Percentiles rank a stretch among this genome's conserved stretches.
Evolutionary conservation across 2,888 invertebrate species (phyloP).

Genomic region (Chloroclysta siterata): DNA sequence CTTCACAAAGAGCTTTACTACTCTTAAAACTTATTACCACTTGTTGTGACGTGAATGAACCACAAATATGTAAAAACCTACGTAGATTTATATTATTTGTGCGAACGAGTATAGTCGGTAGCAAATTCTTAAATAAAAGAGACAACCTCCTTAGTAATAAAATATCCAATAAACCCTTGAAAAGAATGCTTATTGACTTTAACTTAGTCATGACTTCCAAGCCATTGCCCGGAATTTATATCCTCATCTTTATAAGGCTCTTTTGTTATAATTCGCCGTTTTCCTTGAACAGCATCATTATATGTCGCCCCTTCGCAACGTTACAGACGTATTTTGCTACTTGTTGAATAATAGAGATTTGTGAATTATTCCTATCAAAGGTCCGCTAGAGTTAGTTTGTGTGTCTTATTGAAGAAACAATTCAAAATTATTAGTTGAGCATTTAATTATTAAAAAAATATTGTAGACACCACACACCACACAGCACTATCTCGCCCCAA

Average conservation of each 20-base stretch:
- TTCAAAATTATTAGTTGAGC: no score
- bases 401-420: no score
- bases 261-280: conserved; percentile 37
- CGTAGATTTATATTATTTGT: no score
- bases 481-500: no score
- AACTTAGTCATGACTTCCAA: conserved; percentile 39
- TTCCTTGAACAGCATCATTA: conserved; percentile 37
- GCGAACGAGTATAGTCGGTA: not conserved
- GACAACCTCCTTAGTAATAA: conserved; percentile 5
- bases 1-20: no score
- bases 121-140: not conserved
- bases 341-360: conserved; percentile 4
- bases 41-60: no score
- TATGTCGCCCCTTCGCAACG: conserved; percentile 26
- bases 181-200: conserved; percentile 33
- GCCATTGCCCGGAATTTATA: conserved; percentile 40
- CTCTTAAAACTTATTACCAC: no score
- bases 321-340: conserved; percentile 30
- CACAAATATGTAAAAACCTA: no score
- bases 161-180: conserved; percentile 30
- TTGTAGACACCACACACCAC: no score
- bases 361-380: not conserved
- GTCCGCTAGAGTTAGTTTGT: no score
- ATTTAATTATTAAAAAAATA: no score
- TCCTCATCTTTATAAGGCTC: conserved; percentile 36